Conservation (phyloP, 2,113 vertebrate species). For the Bos indicus region DNA sequence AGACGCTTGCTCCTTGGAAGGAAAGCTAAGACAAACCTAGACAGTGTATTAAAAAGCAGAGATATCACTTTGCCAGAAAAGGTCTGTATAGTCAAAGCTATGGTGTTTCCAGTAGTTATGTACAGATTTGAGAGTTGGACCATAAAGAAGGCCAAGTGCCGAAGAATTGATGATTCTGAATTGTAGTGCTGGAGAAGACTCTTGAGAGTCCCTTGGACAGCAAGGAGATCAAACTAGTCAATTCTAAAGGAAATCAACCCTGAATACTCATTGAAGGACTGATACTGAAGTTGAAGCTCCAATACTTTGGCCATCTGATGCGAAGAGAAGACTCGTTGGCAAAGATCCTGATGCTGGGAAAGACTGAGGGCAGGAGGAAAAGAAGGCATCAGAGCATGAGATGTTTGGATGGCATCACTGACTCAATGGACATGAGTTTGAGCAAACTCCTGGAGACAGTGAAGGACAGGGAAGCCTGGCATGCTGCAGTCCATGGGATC, state of each 20-base stretch:
- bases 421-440: not conserved
- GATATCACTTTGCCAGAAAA: not conserved
- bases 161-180: not conserved
- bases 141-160: not conserved
- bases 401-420: not conserved
- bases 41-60: not conserved
- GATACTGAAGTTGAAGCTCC: not conserved
- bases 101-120: not conserved
- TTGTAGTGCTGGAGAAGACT: not conserved
- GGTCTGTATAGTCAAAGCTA: not conserved
- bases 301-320: not conserved
- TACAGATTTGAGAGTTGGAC: not conserved
- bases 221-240: not conserved
- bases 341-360: not conserved
- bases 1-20: not conserved
- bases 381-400: not conserved
- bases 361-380: not conserved
- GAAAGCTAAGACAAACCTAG: not conserved
- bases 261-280: not conserved
- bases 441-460: not conserved
- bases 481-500: not conserved
- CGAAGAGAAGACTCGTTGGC: not conserved
- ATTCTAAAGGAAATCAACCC: not conserved
- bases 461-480: not conserved
- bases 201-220: not conserved